Evolutionary conservation across 2,797 vertebrate genomes (phyloP), one percentile per base, ranked within the genome.

Genomic region (Coregonus sp.): DNA sequence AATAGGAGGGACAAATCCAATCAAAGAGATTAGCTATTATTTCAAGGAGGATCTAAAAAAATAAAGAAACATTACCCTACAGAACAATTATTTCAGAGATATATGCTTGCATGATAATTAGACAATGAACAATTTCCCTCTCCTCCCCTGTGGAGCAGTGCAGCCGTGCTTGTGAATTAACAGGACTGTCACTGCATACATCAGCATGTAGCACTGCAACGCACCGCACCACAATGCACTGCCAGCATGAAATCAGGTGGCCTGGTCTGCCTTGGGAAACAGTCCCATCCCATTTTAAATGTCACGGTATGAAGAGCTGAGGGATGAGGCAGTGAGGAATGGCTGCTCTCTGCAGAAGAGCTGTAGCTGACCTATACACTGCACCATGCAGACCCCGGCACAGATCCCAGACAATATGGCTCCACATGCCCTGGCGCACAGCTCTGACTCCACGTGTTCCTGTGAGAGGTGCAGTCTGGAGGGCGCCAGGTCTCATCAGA

Each of bases 1-100:
- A 87, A 89, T 71, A 2, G 76, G 84, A 76, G 73, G 9, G 40
- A 12, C 75, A 85, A 88, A 91, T 91, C 69, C 25, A 67, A 67
- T 67, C 12, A 85, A 78, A 81, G 75, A 86, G 67, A 33, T 33
- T 2, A 47, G 40, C 2, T 47, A 47, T 47, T 47, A 47, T 47
- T 47, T 47, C 20, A 67, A 67, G n/a, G 63, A 80, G 52, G 52
- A 56, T 56, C 52, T 56, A 56, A 56, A 5, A 16, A 16, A 56
- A n/a, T 25, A 25, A 25, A 25, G 25, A 56, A 6, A n/a, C 18
- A 61, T n/a, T 2, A n/a, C 6, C 56, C 6, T 61, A 6, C 56
- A 61, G 56, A 61, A 61, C 56, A 20, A 20, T 61, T 20, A 61
- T 37, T 25, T 69, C 16, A 33, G 65, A 29, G 65, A n/a, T 67